A percentile compares a stretch with the other conserved stretches of the same genome.
These are phyloP conservation scores for Neodiprion virginianus DNA, from an alignment of 1,140 invertebrate species.

Conservation along the genomic window DNA sequence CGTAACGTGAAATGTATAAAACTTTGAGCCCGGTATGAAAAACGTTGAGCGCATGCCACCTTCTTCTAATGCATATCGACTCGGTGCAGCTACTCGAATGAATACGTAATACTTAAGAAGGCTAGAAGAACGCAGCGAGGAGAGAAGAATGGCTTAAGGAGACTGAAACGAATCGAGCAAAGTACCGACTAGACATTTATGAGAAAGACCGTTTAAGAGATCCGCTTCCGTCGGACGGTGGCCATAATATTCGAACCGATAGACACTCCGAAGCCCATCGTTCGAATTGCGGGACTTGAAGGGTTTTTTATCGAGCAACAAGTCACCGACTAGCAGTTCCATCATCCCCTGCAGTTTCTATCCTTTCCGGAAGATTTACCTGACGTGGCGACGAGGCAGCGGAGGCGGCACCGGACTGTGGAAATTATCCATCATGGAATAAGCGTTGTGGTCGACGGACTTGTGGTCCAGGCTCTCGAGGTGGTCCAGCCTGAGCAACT, in stretches of 20 bases:
- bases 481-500: conserved; percentile 56
- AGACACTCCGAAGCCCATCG: too few relatives aligned
- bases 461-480: conserved; percentile 53
- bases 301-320: too few relatives aligned
- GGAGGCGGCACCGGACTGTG: conserved; percentile 58
- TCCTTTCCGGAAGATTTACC: conserved; percentile 42
- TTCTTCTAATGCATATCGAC: not conserved
- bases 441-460: conserved; percentile 49
- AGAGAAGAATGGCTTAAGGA: too few relatives aligned
- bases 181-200: too few relatives aligned
- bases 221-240: too few relatives aligned
- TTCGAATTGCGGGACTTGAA: too few relatives aligned
- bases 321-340: too few relatives aligned
- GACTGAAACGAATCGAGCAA: too few relatives aligned
- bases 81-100: not conserved
- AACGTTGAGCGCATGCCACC: not conserved
- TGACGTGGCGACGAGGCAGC: conserved; percentile 54
- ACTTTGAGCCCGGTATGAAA: not conserved
- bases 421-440: conserved; percentile 61
- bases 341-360: too few relatives aligned
- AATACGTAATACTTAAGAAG: not conserved
- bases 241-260: too few relatives aligned
- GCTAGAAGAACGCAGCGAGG: not conserved
- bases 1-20: not conserved
- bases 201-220: too few relatives aligned